A percentile compares a stretch with the other conserved stretches of the same genome.
Conservation (phyloP, 2,888 invertebrate genomes). For the Atethmia centrago region DNA sequence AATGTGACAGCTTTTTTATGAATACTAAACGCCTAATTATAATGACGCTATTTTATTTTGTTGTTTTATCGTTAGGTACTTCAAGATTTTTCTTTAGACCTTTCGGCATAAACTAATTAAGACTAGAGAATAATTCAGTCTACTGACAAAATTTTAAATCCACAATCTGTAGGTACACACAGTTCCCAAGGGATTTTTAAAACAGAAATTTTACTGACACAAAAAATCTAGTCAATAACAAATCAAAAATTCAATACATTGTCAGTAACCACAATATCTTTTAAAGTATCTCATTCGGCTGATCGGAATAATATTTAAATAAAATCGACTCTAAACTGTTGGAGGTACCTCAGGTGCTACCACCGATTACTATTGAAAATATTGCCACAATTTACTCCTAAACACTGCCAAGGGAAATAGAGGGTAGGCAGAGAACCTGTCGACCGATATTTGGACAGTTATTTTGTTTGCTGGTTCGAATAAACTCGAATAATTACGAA, state of each 20-base stretch:
- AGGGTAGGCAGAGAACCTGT: slow-evolving; percentile 51
- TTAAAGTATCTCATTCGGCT: slow-evolving; percentile 46
- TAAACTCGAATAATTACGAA: slow-evolving; percentile 55
- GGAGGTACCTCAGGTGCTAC: slow-evolving; percentile 71
- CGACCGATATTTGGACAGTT: slow-evolving; percentile 66
- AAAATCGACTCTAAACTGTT: slow-evolving; percentile 47
- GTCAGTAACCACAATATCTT: slow-evolving; percentile 25
- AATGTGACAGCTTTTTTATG: background rate
- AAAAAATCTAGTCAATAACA: background rate
- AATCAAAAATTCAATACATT: slow-evolving; percentile 20
- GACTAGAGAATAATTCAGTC: background rate
- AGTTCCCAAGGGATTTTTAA: background rate
- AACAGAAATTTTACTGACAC: background rate
- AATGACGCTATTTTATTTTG: background rate
- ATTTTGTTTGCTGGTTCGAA: slow-evolving; percentile 57
- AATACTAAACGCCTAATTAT: background rate
- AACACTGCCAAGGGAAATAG: slow-evolving; percentile 72
- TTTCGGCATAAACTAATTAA: background rate
- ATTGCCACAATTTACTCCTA: slow-evolving; percentile 71
- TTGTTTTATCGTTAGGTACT: too few species aligned
- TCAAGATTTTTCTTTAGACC: background rate
- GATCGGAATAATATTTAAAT: slow-evolving; percentile 54
- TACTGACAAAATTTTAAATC: background rate
- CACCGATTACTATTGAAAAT: slow-evolving; percentile 73
- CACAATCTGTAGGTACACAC: background rate